A percentile compares a stretch with the other conserved stretches of the same genome.
Evolutionary conservation across 92 coral and sea anemone species (phyloP).

Genomic region (Siderastrea siderea): DNA sequence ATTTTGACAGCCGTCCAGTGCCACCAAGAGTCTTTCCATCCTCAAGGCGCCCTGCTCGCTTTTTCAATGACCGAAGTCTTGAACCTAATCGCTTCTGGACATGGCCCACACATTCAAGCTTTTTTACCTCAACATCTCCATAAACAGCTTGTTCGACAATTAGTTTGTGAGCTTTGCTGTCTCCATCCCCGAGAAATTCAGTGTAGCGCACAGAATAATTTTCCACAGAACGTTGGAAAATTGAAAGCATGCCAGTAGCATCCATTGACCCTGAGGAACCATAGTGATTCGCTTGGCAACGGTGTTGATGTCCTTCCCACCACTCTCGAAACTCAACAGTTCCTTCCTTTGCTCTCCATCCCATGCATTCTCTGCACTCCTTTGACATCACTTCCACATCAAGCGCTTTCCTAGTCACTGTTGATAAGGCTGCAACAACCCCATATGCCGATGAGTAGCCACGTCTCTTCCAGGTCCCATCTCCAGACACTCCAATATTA

Average conservation of each 20-base stretch:
- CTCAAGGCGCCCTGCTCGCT: constrained; percentile 23
- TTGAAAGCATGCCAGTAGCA: constrained; percentile 53
- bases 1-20: constrained; percentile 44
- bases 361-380: constrained; percentile 40
- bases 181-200: constrained; percentile 65
- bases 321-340: constrained; percentile 38
- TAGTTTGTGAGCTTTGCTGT: constrained; percentile 53
- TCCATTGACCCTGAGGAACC: constrained; percentile 71
- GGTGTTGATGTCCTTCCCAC: constrained; percentile 72
- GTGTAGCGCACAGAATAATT: constrained; percentile 35
- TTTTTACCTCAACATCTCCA: constrained; percentile 32
- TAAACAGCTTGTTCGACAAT: constrained; percentile 52
- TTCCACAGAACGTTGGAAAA: constrained; percentile 66
- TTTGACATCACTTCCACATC: constrained; percentile 58
- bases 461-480: constrained; percentile 68
- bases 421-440: constrained; percentile 56
- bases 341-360: constrained; percentile 48
- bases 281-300: constrained; percentile 47
- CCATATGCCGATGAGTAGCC: constrained; percentile 65
- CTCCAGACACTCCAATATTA: constrained; percentile 67
- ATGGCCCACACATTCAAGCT: constrained; percentile 70
- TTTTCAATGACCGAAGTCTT: constrained; percentile 62
- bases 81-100: constrained; percentile 71
- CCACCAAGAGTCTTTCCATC: constrained; percentile 64
- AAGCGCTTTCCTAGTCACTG: constrained; percentile 60